Evolutionary conservation across 2,797 vertebrate genomes (phyloP).

Genomic region (Synanceia verrucosa): DNA sequence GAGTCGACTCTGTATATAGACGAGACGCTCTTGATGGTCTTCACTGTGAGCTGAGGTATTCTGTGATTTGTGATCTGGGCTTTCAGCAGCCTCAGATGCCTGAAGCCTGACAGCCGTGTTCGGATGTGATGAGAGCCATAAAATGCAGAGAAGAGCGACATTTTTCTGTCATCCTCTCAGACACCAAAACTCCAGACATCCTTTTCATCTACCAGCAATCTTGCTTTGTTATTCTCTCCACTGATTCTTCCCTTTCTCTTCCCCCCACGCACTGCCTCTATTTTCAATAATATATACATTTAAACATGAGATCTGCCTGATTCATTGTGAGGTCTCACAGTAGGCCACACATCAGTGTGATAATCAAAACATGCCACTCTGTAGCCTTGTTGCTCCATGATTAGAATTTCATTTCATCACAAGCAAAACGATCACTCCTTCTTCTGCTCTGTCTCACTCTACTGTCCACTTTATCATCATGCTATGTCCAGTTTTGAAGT

Average conservation of each 20-base stretch:
- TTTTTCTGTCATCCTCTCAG: conserved; percentile 61
- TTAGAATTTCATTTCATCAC: conserved; percentile 57
- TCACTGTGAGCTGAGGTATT: conserved; percentile 47
- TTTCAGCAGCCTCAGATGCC: conserved; percentile 42
- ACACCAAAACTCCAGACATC: conserved; percentile 41
- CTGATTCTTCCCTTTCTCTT: conserved; percentile 20
- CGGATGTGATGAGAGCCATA: conserved; percentile 50
- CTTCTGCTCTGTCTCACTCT: neutral
- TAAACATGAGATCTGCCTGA: conserved; percentile 64
- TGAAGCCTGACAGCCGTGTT: conserved; percentile 63
- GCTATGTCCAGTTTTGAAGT: neutral
- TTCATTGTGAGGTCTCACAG: conserved; percentile 62
- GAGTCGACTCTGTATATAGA: conserved; percentile 50
- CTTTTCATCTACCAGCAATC: conserved; percentile 63
- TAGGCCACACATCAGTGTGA: conserved; percentile 50
- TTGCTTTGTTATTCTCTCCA: conserved; percentile 56
- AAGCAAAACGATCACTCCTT: conserved; percentile 8
- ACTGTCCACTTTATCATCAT: neutral
- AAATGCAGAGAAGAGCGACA: conserved; percentile 44
- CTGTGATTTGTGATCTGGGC: conserved; percentile 66
- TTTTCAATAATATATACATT: conserved; percentile 70
- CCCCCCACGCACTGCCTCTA: conserved; percentile 6
- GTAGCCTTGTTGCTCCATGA: conserved; percentile 52
- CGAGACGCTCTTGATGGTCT: conserved; percentile 35
- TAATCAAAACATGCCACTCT: conserved; percentile 66